Evolutionary conservation across 2,797 vertebrate species (phyloP).

Genomic region (Pantherophis alleghaniensis): DNA sequence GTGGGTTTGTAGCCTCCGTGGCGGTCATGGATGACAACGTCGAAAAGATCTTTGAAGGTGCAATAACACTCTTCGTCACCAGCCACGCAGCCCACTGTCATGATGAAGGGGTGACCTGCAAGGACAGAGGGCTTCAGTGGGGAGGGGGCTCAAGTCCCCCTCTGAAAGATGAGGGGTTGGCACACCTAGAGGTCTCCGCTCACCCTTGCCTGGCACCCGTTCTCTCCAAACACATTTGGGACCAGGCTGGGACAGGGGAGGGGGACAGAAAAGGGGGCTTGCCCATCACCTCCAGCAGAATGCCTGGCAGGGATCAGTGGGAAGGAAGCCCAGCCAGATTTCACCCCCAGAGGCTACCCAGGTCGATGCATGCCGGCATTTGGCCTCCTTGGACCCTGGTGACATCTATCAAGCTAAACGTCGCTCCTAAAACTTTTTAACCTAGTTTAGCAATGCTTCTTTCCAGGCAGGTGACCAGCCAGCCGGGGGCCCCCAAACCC

Average conservation of each 20-base stretch:
- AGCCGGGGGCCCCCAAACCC: not conserved
- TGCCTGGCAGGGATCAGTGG: not conserved
- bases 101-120: conserved; percentile 92
- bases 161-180: not conserved
- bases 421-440: not conserved
- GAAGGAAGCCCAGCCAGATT: not conserved
- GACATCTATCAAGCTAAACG: not conserved
- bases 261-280: not conserved
- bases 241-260: not conserved
- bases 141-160: not conserved
- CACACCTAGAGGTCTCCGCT: not conserved
- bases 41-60: conserved; percentile 88
- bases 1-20: conserved; percentile 89
- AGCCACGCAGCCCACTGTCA: conserved; percentile 93
- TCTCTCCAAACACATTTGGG: not conserved
- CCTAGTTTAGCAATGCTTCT: no score
- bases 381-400: not conserved
- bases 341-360: not conserved
- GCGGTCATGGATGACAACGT: conserved; percentile 89
- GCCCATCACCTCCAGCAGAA: not conserved
- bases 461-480: not conserved
- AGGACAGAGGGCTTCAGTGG: not conserved
- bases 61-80: conserved; percentile 90
- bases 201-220: not conserved
- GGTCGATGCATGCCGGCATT: not conserved